Evolutionary conservation across 2,113 vertebrate species (phyloP).

Genomic region (Rhabdornis inornatus): DNA sequence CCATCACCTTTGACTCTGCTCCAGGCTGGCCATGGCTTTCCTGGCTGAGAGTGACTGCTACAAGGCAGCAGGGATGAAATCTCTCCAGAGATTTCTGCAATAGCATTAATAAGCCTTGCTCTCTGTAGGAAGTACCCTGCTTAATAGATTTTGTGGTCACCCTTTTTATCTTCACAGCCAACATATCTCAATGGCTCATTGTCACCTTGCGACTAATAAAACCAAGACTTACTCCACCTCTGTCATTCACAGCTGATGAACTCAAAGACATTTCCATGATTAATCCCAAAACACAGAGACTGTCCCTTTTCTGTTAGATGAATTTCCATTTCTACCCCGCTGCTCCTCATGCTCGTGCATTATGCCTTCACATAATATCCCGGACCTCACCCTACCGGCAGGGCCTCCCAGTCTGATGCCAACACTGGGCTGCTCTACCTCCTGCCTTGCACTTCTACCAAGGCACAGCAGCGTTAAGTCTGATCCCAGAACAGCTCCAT

Average conservation of each 20-base stretch:
- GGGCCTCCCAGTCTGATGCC: neutral
- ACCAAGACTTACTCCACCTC: slow-evolving; percentile 13
- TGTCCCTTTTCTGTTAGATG: neutral
- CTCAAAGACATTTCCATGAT: slow-evolving; percentile 1
- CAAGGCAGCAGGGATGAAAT: neutral
- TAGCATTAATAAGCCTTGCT: neutral
- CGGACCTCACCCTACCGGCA: neutral
- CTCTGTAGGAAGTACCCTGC: neutral
- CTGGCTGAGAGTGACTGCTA: neutral
- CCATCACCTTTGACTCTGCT: neutral
- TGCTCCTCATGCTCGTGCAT: neutral
- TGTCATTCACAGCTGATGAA: slow-evolving; percentile 20
- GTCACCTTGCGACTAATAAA: slow-evolving; percentile 42
- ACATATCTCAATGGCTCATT: neutral
- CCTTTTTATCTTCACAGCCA: neutral
- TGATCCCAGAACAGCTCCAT: neutral
- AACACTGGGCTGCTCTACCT: neutral
- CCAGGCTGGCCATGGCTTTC: neutral
- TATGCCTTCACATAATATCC: neutral
- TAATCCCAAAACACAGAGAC: neutral
- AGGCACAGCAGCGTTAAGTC: rapidly evolving
- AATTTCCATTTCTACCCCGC: neutral
- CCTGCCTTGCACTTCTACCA: neutral
- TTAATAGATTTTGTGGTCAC: slow-evolving; percentile 12
- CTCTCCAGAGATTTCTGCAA: neutral